Base-by-base conservation (phyloP, 2,113 vertebrate genomes). In the Mormyrus iriodes region DNA sequence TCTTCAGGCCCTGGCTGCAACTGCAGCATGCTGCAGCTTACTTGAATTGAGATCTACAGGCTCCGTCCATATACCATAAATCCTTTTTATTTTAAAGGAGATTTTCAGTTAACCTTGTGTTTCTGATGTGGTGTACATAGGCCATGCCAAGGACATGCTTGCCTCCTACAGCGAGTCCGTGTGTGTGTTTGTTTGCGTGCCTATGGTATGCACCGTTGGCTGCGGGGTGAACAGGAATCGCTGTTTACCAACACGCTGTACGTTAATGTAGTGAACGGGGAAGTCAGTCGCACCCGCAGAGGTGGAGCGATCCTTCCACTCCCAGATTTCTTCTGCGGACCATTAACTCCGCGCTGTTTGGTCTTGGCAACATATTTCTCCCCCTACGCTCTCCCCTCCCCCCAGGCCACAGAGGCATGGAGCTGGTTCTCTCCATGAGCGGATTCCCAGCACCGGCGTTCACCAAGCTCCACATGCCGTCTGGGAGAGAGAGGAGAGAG, bases 231-330 rank as follows among this genome's bases (percentile, higher is more conserved):
- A 86, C 27, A 27, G 51, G 49, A 86, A 51, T 51, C 17, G 49
- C n/a, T 86, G 85, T 55, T 86, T 86, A 86, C 85, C 35, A 52
- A 86, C 31, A 3, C 13, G 8, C 85, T 55, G n/a, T 35, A 39
- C 55, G 85, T 86, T 86, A 55, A 86, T 86, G 85, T 86, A 55
- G 85, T 3, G 35, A 86, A 53, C 6, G 48, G n/a, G 24, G 85
- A 6, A n/a, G 85, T 27, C n/a, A 9, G n/a, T 86, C 31, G 27
- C 9, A 19, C 49, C 85, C 4, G 0, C 85, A 39, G 51, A 86
- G 35, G 27, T 39, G 48, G 49, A 51, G n/a, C 4, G 5, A 85
- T 85, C 13, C 84, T 24, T 51, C n/a, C 8, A 10, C 84, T 27
- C 48, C 48, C 5, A n/a, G 84, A 85, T 85, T 85, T 85, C 73